Evolutionary conservation across 2,888 invertebrate species (phyloP), one percentile per base, ranked within the genome.

Genomic region (Archips crataeganus): DNA sequence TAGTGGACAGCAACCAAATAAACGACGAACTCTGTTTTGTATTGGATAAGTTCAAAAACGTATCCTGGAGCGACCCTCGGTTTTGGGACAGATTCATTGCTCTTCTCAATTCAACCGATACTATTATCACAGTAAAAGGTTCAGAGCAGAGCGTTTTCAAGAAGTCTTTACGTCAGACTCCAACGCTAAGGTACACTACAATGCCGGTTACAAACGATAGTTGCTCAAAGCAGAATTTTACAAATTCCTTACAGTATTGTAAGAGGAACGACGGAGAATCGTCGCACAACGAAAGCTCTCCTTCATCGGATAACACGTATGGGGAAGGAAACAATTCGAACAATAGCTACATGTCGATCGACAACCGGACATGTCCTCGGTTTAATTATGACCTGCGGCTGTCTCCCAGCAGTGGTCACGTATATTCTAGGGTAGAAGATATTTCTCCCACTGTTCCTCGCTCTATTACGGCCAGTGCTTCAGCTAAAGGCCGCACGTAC

Each of bases 1-100:
- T 92, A 78, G 85, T 93, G 79, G 93, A 94, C 78, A 92, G 91
- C 82, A 92, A 91, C 83, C 93, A 94, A 86, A 91, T 94, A 80
- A 92, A 88, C 77, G 93, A 94, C 69, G 94, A 94, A 78, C 81
- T 94, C 32, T 87, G 93, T 87, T 91, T 90, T 79, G 82, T 93
- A 65, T 84, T 94, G 87, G 93, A 94, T 86, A 94, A 93, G 81
- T 95, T 97, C 93, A 95, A 96, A 69, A 96, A 96, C 82, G 95
- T 96, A 80, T 95, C 96, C 74, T 97, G 97, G 96, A 96, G 96
- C 78, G 98, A 98, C 85, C 96, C 96, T 68, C 95, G 97, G 77
- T 98, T 98, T 91, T 98, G 98, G 98, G 97, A 97, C 82, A 97
- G 97, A 88, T 95, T 98, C 77, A 95, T 97, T 85, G 96, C 97